These are phyloP conservation scores for Cheirogaleus medius DNA, from an alignment of 2,113 vertebrate genomes.

Conservation along the genomic window DNA sequence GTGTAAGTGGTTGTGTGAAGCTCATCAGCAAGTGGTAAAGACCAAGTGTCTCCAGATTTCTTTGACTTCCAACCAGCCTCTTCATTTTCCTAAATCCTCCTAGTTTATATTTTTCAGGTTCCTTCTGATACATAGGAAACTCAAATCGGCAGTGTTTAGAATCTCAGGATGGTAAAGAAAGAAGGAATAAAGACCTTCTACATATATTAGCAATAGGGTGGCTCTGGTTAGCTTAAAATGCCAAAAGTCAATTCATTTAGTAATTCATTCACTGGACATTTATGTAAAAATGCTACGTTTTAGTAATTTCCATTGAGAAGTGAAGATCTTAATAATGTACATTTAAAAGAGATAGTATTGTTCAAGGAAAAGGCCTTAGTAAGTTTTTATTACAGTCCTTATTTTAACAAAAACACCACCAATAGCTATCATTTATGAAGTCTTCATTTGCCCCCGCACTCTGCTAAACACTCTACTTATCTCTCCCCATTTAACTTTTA, in stretches of 20 bases:
- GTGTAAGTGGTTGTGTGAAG: neutral
- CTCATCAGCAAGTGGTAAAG: neutral
- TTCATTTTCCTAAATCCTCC: neutral
- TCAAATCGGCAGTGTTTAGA: neutral
- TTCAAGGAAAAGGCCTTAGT: neutral
- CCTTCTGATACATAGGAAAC: neutral
- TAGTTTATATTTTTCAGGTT: neutral
- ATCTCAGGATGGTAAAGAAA: neutral
- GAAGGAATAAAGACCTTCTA: neutral
- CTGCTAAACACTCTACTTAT: neutral
- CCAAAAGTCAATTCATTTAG: neutral
- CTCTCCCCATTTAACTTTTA: neutral
- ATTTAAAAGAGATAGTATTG: neutral
- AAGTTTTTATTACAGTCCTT: neutral
- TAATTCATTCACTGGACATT: neutral
- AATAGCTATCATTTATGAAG: neutral
- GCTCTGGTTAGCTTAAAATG: neutral
- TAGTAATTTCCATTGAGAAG: neutral
- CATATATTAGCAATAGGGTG: neutral
- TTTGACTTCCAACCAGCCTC: neutral
- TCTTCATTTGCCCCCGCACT: neutral
- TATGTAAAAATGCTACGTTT: neutral
- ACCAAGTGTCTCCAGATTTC: neutral
- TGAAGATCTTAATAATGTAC: neutral
- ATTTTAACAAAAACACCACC: neutral